Evolutionary conservation across 2,888 invertebrate species (phyloP), one percentile per base, ranked within the genome.

Genomic region (Molorchus minor): DNA sequence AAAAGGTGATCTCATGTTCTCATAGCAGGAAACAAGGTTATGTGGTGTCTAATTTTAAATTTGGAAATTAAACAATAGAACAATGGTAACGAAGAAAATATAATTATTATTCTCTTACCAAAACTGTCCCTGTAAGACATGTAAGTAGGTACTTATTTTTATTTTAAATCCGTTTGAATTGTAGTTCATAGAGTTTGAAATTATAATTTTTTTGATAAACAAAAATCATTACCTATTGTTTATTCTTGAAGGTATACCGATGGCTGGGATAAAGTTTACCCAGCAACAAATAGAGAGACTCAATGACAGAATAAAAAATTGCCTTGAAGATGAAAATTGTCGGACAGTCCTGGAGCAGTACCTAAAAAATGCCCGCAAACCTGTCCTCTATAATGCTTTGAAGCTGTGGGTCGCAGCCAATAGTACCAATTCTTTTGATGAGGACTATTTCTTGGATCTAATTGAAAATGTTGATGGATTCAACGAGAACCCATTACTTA

Each of bases 401-500:
- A 52, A 64, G 21, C 56, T 75, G 19, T 75, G 74, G 74, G 53
- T 61, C 10, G 49, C 57, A 49, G 71, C 67, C 16, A 62, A 69
- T 47, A 51, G 53, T 35, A 54, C 59, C 25, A 60, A 60, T 44
- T 41, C 55, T 15, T 72, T 64, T 58, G 60, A 72, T 38, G 74
- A 74, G 53, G 69, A 68, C 12, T 30, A 53, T 40, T 64, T 71
- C 45, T 47, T 68, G 13, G 73, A 75, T 46, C 44, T 71, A 33
- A 70, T 75, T 15, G 73, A 74, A 30, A 68, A 70, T 21, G 59
- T 75, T 3, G 69, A 71, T 54, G 71, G 61, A 45, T 75, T 75
- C 45, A 71, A 72, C 49, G 44, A 61, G 3, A 62, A 69, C 56
- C 72, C 72, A 12, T 59, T 75, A 15, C 61, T 71, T n/a, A 71